phyloP scores from a whole-genome alignment of 2,888 invertebrate species.

The Crematogaster levior region DNA sequence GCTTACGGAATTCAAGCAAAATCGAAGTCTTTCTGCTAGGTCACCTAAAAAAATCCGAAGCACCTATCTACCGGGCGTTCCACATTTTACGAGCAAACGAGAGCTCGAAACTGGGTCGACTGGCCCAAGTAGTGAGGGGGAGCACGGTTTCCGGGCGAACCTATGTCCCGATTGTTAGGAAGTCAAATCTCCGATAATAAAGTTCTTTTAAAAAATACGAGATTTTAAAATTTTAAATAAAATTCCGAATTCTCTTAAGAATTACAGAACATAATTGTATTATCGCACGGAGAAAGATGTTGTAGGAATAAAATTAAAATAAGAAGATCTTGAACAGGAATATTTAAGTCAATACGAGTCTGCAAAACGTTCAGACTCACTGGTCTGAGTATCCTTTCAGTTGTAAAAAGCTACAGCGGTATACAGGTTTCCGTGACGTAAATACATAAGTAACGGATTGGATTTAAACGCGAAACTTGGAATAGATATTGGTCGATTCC shows the following conservation, averaged over 20 bases:
- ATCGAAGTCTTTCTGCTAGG: conserved; percentile 30
- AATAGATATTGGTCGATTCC: conserved; percentile 27
- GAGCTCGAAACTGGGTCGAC: conserved; percentile 77
- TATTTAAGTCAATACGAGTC: not conserved
- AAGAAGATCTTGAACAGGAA: not conserved
- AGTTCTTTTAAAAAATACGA: not conserved
- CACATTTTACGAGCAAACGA: conserved; percentile 66
- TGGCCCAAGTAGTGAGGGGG: conserved; percentile 76
- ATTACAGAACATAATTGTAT: not conserved
- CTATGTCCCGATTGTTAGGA: conserved; percentile 65
- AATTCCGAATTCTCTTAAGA: not conserved
- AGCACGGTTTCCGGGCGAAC: conserved; percentile 73
- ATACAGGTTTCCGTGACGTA: conserved; percentile 12
- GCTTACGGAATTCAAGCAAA: conserved; percentile 25
- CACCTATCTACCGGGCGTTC: conserved; percentile 61
- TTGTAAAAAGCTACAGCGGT: not conserved
- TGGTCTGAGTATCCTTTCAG: not conserved
- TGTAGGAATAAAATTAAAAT: not conserved
- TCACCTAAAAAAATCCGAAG: conserved; percentile 64
- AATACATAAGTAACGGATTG: not conserved
- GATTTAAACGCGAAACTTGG: not conserved
- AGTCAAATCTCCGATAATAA: not conserved
- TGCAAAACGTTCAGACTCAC: not conserved
- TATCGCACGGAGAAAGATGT: not conserved
- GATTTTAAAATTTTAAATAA: not conserved